Percentiles rank a stretch among this genome's conserved stretches.
These are phyloP conservation scores for Pandion haliaetus DNA, from an alignment of 2,113 vertebrate species.

Conservation along the genomic window DNA sequence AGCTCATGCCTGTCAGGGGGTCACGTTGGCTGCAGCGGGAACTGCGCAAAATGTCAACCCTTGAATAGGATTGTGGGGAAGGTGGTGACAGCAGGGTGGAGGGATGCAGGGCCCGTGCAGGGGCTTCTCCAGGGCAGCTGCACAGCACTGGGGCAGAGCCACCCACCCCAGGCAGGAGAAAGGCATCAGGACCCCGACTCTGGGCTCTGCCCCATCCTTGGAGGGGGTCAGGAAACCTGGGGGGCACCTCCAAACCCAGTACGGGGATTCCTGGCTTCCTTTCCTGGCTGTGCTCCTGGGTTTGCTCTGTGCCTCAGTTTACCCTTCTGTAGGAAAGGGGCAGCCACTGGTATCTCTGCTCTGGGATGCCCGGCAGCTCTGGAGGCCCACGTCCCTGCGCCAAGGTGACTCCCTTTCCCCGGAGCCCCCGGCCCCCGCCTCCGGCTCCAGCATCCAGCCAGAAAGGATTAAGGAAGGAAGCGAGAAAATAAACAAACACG, in stretches of 20 bases:
- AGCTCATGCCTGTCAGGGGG: rapidly evolving
- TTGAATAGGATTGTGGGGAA: neutral
- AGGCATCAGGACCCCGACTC: rapidly evolving
- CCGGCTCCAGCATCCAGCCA: neutral
- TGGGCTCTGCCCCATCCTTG: rapidly evolving
- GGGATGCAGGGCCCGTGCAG: neutral
- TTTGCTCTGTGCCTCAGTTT: neutral
- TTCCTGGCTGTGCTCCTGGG: neutral
- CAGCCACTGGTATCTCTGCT: neutral
- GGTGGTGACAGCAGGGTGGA: neutral
- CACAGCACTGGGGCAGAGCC: neutral
- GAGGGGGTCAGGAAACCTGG: rapidly evolving
- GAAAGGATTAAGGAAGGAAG: slow-evolving; percentile 28
- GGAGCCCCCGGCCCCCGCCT: rapidly evolving
- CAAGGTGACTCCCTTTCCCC: neutral
- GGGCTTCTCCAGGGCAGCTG: neutral
- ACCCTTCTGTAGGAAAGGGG: neutral
- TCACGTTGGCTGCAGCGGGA: neutral
- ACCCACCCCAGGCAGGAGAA: neutral
- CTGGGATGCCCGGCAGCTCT: rapidly evolving
- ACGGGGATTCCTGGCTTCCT: neutral
- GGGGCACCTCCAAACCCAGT: neutral
- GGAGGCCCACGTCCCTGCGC: neutral
- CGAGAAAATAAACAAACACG: neutral
- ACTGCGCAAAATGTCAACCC: too few species aligned